phyloP scores from a whole-genome alignment of 2,888 invertebrate genomes.

The Agrochola circellaris region DNA sequence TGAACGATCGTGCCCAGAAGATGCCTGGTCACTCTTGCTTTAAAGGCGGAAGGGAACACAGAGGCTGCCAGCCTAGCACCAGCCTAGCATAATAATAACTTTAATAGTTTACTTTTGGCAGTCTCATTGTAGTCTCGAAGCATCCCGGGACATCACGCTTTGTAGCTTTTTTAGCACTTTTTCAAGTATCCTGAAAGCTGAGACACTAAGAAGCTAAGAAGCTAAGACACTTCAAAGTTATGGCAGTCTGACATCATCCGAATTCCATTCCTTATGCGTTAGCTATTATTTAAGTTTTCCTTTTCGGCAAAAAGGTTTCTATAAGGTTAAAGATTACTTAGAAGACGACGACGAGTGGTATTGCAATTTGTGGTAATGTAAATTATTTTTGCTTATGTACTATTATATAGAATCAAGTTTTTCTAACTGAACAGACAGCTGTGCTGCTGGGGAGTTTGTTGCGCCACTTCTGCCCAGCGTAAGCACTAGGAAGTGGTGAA shows the following conservation, averaged over 20 bases:
- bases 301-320: background rate
- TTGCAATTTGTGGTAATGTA: no score
- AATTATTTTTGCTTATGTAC: no score
- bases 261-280: conserved; percentile 36
- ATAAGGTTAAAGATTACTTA: no score
- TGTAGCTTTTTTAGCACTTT: background rate
- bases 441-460: no score
- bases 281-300: background rate
- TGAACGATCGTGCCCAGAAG: background rate
- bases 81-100: background rate
- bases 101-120: background rate
- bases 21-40: background rate
- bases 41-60: background rate
- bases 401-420: no score
- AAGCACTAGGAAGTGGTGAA: no score
- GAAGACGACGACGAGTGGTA: no score
- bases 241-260: background rate
- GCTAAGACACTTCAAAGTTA: background rate
- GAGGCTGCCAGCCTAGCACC: no score
- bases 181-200: no score
- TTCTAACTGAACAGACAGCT: no score
- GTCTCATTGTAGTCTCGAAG: background rate
- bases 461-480: no score
- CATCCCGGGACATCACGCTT: background rate
- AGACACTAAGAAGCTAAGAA: background rate